Conservation (phyloP, 2,888 invertebrate genomes). For the Lepidocyrtoides sp. region DNA sequence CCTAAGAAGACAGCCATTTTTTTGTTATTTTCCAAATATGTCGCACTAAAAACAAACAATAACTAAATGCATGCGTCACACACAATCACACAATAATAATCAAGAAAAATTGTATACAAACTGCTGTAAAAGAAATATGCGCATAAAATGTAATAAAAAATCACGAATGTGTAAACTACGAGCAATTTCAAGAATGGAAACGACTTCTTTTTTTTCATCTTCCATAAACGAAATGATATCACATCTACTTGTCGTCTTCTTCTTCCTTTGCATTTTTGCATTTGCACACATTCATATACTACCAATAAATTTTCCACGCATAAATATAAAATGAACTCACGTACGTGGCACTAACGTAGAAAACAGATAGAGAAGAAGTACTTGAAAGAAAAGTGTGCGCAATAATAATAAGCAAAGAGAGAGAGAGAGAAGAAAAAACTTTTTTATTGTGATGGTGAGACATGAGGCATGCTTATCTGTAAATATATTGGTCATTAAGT, state of each 20-base stretch:
- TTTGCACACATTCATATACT: slow-evolving; percentile 30
- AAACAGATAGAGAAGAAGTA: slow-evolving; percentile 31
- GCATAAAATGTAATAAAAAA: slow-evolving; percentile 49
- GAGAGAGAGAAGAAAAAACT: neutral
- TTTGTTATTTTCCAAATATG: neutral
- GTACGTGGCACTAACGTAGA: neutral
- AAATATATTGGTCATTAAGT: slow-evolving; percentile 75
- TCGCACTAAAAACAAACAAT: slow-evolving; percentile 6
- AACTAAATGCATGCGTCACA: neutral
- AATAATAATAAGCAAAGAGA: slow-evolving; percentile 42
- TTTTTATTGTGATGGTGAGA: slow-evolving; percentile 57
- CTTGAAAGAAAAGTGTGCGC: slow-evolving; percentile 21
- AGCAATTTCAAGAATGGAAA: slow-evolving; percentile 37
- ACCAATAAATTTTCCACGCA: slow-evolving; percentile 34
- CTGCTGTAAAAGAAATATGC: slow-evolving; percentile 15
- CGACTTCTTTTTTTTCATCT: slow-evolving; percentile 22
- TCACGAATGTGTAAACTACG: slow-evolving; percentile 41
- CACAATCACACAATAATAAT: neutral
- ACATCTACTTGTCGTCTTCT: neutral
- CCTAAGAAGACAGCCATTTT: neutral
- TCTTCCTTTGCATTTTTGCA: slow-evolving; percentile 7
- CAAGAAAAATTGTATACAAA: slow-evolving; percentile 11
- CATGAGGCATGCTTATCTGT: slow-evolving; percentile 64
- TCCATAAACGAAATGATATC: slow-evolving; percentile 27
- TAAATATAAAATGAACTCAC: slow-evolving; percentile 52